A percentile compares a stretch with the other conserved stretches of the same genome.
These are phyloP conservation scores for Penaeus chinensis DNA, from an alignment of 1,140 invertebrate species.

Conservation along the genomic window DNA sequence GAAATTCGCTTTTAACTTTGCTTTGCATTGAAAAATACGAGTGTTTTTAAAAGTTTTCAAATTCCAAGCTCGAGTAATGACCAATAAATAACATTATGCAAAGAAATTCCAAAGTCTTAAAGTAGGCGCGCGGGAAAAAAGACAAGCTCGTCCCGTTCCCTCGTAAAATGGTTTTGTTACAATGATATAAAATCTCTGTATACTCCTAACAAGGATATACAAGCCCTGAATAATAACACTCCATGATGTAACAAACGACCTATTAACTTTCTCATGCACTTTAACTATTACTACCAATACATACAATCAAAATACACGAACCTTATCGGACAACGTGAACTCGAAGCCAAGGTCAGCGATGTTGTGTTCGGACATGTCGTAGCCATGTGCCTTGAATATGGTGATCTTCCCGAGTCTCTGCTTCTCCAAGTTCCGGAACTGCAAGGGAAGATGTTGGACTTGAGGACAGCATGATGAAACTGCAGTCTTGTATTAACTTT, in stretches of 20 bases:
- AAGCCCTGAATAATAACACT: not conserved
- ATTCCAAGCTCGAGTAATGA: too few species aligned
- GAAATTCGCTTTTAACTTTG: too few species aligned
- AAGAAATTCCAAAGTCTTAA: too few species aligned
- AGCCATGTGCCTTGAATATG: conserved; percentile 57
- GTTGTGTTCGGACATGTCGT: conserved; percentile 59
- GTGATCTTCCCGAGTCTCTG: conserved; percentile 56
- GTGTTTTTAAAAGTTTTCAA: too few species aligned
- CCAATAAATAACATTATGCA: too few species aligned
- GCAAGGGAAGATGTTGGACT: not conserved
- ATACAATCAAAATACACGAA: not conserved
- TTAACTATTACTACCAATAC: not conserved
- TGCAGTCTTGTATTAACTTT: not conserved
- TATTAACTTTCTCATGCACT: not conserved
- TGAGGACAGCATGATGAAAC: not conserved
- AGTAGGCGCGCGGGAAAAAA: too few species aligned
- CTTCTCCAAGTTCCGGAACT: conserved; percentile 56
- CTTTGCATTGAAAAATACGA: too few species aligned
- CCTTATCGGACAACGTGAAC: conserved; percentile 56
- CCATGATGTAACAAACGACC: not conserved
- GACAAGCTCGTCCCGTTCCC: too few species aligned
- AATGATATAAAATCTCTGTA: too few species aligned
- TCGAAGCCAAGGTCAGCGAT: conserved; percentile 57
- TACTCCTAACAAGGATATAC: too few species aligned
- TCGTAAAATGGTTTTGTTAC: too few species aligned